Conservation (phyloP, 1,140 invertebrate genomes). For the Drosophila carrolli region DNA sequence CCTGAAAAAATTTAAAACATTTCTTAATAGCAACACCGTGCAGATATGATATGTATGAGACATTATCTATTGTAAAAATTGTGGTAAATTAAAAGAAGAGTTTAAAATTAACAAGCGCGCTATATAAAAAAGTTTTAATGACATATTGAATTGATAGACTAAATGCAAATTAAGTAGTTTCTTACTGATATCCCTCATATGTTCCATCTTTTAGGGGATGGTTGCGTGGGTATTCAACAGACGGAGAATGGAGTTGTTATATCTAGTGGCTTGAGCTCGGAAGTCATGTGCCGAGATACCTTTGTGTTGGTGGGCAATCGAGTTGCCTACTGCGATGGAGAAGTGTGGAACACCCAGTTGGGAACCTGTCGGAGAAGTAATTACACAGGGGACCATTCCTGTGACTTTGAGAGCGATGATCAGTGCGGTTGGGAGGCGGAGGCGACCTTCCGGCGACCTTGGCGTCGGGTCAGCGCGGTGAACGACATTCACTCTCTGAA, state of each 20-base stretch:
- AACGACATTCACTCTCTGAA: constrained; percentile 30
- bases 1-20: too few species aligned
- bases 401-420: constrained; percentile 75
- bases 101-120: too few species aligned
- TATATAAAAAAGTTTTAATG: too few species aligned
- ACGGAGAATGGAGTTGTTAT: constrained; percentile 37
- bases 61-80: too few species aligned
- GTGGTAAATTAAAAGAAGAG: too few species aligned
- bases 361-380: constrained; percentile 65
- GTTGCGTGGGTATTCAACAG: constrained; percentile 13
- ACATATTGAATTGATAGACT: too few species aligned
- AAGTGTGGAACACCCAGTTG: constrained; percentile 64
- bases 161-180: too few species aligned
- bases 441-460: constrained; percentile 14
- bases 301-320: constrained; percentile 61
- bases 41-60: too few species aligned
- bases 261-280: constrained; percentile 1
- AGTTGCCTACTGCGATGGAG: constrained; percentile 63
- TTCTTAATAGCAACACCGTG: too few species aligned
- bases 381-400: constrained; percentile 41
- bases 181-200: neutral
- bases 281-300: constrained; percentile 53
- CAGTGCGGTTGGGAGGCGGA: constrained; percentile 68
- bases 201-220: constrained; percentile 29
- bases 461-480: constrained; percentile 60